Percentiles rank a stretch among this genome's conserved stretches.
Evolutionary conservation across 2,797 vertebrate species (phyloP).

Genomic region (Karalla daura): DNA sequence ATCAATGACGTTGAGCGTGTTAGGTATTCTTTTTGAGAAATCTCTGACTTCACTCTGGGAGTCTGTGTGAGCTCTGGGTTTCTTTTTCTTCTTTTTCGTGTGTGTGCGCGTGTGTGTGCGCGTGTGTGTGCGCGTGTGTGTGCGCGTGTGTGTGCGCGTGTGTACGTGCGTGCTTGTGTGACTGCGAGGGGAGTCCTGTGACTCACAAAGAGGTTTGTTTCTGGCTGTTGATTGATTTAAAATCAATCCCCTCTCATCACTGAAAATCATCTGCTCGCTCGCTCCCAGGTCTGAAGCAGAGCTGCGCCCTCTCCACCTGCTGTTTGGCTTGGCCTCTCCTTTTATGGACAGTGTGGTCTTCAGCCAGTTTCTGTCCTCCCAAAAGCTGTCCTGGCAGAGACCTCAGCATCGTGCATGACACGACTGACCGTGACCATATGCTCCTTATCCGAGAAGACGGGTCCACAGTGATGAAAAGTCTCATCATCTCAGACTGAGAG

Average conservation of each 20-base stretch:
- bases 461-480: neutral
- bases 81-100: slow-evolving; percentile 22
- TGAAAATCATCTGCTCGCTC: slow-evolving; percentile 16
- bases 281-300: neutral
- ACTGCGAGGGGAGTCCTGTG: slow-evolving; percentile 42
- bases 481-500: neutral
- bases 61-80: slow-evolving; percentile 38
- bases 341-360: neutral
- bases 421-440: neutral
- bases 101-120: slow-evolving; percentile 7
- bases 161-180: slow-evolving; percentile 14
- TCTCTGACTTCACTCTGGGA: slow-evolving; percentile 52
- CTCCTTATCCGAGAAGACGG: neutral
- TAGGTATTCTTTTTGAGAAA: slow-evolving; percentile 80
- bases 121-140: slow-evolving; percentile 12
- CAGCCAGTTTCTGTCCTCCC: neutral
- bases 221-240: slow-evolving; percentile 24
- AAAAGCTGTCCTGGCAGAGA: slow-evolving; percentile 10
- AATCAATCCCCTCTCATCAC: slow-evolving; percentile 21
- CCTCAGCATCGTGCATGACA: neutral
- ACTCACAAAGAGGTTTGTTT: slow-evolving; percentile 36
- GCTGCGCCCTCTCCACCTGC: neutral
- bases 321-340: neutral
- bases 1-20: slow-evolving; percentile 62
- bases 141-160: slow-evolving; percentile 3